A percentile compares a stretch with the other conserved stretches of the same genome.
phyloP scores from a whole-genome alignment of 2,888 invertebrate genomes.

The Glyphotaelius pellucidus region DNA sequence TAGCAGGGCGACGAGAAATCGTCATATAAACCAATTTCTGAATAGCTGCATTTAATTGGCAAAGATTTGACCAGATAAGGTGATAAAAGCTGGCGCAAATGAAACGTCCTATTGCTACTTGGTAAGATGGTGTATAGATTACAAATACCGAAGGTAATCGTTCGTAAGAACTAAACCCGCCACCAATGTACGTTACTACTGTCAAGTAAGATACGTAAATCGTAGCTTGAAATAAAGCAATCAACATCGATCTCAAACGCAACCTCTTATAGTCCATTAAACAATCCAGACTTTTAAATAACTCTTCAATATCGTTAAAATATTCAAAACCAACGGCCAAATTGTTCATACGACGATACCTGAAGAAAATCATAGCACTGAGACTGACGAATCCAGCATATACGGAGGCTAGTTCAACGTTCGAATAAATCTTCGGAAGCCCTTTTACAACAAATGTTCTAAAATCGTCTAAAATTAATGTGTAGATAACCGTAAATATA shows the following conservation, averaged over 20 bases:
- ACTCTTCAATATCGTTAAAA: neutral
- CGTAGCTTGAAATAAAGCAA: neutral
- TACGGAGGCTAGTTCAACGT: neutral
- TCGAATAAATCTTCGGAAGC: neutral
- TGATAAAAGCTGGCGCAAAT: neutral
- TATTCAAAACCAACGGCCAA: constrained; percentile 12
- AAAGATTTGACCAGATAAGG: neutral
- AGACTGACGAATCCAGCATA: neutral
- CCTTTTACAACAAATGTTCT: neutral
- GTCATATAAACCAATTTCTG: neutral
- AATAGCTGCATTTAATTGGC: neutral
- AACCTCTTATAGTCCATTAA: neutral
- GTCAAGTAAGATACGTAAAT: neutral
- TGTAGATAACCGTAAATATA: neutral
- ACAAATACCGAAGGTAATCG: neutral
- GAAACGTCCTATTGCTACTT: neutral
- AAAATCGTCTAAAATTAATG: neutral
- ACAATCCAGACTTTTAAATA: neutral
- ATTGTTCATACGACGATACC: neutral
- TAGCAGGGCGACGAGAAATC: neutral
- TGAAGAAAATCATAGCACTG: neutral
- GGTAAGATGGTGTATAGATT: constrained; percentile 6
- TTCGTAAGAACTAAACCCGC: neutral
- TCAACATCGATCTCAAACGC: neutral
- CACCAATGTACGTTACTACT: neutral